Evolutionary conservation across 1,140 invertebrate species (phyloP).

Genomic region (Bombus terrestris): DNA sequence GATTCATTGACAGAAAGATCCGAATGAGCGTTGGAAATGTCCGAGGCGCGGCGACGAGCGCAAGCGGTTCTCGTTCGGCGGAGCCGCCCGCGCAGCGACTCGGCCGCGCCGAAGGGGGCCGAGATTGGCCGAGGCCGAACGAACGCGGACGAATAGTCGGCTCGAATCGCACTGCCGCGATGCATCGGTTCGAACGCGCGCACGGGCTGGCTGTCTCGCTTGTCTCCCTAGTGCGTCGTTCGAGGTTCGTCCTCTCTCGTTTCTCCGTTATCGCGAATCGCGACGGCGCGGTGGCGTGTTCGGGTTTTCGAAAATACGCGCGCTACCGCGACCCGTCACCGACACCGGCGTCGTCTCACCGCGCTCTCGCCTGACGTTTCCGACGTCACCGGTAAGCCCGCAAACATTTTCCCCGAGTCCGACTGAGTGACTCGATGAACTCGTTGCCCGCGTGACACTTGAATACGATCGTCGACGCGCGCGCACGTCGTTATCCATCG

Average conservation of each 20-base stretch:
- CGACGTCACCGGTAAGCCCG: neutral
- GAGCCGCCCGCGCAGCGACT: slow-evolving; percentile 59
- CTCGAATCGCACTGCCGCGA: slow-evolving; percentile 71
- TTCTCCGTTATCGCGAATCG: slow-evolving; percentile 7
- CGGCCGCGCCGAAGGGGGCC: slow-evolving; percentile 49
- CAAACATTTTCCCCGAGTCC: too few species aligned
- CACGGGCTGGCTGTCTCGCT: slow-evolving; percentile 43
- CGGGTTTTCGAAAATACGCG: slow-evolving; percentile 48
- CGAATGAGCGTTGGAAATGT: slow-evolving; percentile 8
- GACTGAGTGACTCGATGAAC: slow-evolving; percentile 23
- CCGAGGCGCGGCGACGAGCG: neutral
- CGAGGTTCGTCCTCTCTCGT: slow-evolving; percentile 39
- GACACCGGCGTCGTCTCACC: neutral
- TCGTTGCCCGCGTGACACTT: slow-evolving; percentile 41
- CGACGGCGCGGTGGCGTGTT: slow-evolving; percentile 15
- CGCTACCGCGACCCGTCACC: slow-evolving; percentile 11
- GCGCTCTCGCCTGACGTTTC: neutral
- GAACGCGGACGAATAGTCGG: slow-evolving; percentile 66
- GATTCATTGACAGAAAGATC: slow-evolving; percentile 45
- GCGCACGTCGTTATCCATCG: neutral
- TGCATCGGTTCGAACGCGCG: slow-evolving; percentile 65
- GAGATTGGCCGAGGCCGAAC: slow-evolving; percentile 51
- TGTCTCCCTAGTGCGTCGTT: slow-evolving; percentile 50
- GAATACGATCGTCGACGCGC: slow-evolving; percentile 30
- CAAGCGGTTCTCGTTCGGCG: slow-evolving; percentile 7